Base-by-base conservation (phyloP, 2,888 invertebrate species). In the Eupithecia pulchellata region DNA sequence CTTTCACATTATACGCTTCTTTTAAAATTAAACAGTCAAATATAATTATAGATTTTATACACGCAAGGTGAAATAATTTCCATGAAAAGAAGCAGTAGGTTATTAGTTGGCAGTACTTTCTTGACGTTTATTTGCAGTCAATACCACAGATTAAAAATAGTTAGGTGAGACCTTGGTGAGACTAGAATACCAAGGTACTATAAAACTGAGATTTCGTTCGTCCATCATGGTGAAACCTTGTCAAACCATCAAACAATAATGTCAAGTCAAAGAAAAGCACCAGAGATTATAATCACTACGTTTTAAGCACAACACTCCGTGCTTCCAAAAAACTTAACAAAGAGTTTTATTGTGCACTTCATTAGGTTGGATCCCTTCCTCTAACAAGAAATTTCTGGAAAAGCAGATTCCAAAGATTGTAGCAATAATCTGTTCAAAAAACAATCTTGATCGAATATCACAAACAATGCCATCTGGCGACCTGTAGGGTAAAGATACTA, bases 91-190 rank as follows among this genome's bases (percentile, higher is more conserved):
- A 29, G 57, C 57, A 57, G 29, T 57, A 6, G 17, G 27, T 57
- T 57, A 8, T 29, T 57, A 42, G 17, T 20, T 57, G 70, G 71
- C 67, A 70, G 30, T 64, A 71, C 64, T 75, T 70, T 69, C 78
- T 80, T 86, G 86, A 85, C 86, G 81, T 81, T 79, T 77, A 62
- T 42, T 70, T 74, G 67, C 75, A 81, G 77, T 72, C 78, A 78
- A 36, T 63, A 69, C 29, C 57, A 57, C 57, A 55, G 55, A 55
- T n/a, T 5, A 27, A 27, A 55, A 20, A 47, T 47, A 8, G 20
- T 20, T 47, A 2, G 0, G n/a, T 42, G n/a, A n/a, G n/a, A n/a
- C n/a, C n/a, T n/a, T n/a, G n/a, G n/a, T n/a, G n/a, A n/a, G n/a
- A n/a, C n/a, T n/a, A n/a, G 32, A 32, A 6, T 42, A n/a, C 42